These are phyloP conservation scores for Balaenoptera acutorostrata DNA, from an alignment of 2,113 vertebrate genomes.

Conservation along the genomic window DNA sequence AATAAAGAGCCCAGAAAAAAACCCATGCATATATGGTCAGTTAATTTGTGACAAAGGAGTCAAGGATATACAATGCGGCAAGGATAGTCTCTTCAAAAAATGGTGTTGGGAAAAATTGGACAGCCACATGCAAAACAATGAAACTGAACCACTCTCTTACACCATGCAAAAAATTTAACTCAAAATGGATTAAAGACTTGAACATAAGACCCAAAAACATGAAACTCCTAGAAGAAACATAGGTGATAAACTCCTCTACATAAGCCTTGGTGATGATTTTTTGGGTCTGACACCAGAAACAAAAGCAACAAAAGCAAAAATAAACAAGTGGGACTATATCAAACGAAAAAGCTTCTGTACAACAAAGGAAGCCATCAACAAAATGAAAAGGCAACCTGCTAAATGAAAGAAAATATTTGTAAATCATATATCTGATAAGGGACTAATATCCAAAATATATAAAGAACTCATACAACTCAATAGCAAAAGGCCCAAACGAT, in stretches of 20 bases:
- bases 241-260: neutral
- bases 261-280: neutral
- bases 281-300: neutral
- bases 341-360: neutral
- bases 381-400: too few species aligned
- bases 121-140: neutral
- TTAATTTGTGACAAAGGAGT: neutral
- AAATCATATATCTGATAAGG: neutral
- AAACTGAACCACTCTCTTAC: neutral
- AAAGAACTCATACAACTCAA: neutral
- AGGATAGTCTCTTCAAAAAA: neutral
- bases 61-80: neutral
- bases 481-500: neutral
- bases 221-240: neutral
- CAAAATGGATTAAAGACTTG: neutral
- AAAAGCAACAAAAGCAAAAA: neutral
- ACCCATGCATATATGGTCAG: neutral
- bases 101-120: neutral
- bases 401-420: neutral
- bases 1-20: neutral
- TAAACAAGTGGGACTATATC: neutral
- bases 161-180: neutral
- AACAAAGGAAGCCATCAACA: neutral
- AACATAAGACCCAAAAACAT: neutral
- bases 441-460: neutral